These are phyloP conservation scores for Avahi laniger DNA, from an alignment of 2,797 vertebrate species.

Conservation along the genomic window DNA sequence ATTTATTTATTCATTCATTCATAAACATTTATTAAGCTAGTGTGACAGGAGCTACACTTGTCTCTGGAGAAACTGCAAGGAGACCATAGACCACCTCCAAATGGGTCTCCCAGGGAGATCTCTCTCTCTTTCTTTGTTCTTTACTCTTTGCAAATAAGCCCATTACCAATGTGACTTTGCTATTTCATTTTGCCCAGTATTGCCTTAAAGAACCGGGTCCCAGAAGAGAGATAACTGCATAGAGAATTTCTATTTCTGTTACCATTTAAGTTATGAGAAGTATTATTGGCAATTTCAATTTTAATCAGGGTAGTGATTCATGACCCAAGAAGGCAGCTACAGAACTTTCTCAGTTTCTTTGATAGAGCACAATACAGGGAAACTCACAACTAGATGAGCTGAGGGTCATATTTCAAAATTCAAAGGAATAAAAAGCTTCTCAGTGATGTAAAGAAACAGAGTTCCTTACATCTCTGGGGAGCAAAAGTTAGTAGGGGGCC, in stretches of 20 bases:
- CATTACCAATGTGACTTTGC: not conserved
- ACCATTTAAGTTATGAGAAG: not conserved
- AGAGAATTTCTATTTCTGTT: slow-evolving; percentile 6
- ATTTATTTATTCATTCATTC: slow-evolving; percentile 17
- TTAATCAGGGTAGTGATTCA: slow-evolving; percentile 2
- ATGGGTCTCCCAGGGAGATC: not conserved
- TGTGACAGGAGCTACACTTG: not conserved
- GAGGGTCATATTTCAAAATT: not conserved
- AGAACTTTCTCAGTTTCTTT: not conserved
- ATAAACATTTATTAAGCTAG: not conserved
- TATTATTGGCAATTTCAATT: not conserved
- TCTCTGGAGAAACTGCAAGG: not conserved
- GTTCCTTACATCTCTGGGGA: not conserved
- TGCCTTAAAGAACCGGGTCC: not conserved
- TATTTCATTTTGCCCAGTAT: not conserved
- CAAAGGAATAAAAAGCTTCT: not conserved
- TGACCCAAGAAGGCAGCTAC: not conserved
- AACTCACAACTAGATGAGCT: not conserved
- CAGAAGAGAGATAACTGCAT: not conserved
- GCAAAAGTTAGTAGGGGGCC: not conserved
- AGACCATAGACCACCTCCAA: not conserved
- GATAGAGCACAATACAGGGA: not conserved
- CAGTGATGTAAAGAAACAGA: not conserved
- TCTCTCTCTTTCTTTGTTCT: not conserved
- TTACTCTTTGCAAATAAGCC: not conserved